These are phyloP conservation scores for Pyrgilauda ruficollis DNA, from an alignment of 2,113 vertebrate species.

Conservation along the genomic window DNA sequence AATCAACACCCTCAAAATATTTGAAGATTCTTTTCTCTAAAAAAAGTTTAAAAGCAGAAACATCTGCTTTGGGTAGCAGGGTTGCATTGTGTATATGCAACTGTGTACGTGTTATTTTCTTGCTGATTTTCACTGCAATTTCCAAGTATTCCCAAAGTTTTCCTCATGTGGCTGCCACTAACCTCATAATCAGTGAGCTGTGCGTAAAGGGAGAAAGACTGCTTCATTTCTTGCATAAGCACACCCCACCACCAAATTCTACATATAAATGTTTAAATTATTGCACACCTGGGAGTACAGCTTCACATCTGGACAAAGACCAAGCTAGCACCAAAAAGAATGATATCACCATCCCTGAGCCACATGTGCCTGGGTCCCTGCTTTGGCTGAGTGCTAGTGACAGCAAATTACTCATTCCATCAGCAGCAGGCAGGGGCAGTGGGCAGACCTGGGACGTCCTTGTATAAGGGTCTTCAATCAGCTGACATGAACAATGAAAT, in stretches of 20 bases:
- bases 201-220: not conserved
- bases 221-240: not conserved
- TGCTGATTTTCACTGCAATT: not conserved
- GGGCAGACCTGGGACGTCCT: not conserved
- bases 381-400: not conserved
- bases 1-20: not conserved
- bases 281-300: rapidly evolving
- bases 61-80: not conserved
- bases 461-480: not conserved
- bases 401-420: not conserved
- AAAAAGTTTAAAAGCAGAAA: not conserved
- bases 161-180: not conserved
- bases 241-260: not conserved
- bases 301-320: not conserved
- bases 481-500: not conserved
- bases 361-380: rapidly evolving
- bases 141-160: not conserved
- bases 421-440: not conserved
- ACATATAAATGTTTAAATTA: rapidly evolving
- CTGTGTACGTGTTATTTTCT: not conserved
- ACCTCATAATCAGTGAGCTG: not conserved
- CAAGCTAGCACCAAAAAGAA: not conserved
- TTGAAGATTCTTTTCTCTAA: not conserved
- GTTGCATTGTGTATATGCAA: not conserved
- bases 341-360: rapidly evolving